Evolutionary conservation across 2,113 vertebrate species (phyloP).

Genomic region (Xerus inauris): DNA sequence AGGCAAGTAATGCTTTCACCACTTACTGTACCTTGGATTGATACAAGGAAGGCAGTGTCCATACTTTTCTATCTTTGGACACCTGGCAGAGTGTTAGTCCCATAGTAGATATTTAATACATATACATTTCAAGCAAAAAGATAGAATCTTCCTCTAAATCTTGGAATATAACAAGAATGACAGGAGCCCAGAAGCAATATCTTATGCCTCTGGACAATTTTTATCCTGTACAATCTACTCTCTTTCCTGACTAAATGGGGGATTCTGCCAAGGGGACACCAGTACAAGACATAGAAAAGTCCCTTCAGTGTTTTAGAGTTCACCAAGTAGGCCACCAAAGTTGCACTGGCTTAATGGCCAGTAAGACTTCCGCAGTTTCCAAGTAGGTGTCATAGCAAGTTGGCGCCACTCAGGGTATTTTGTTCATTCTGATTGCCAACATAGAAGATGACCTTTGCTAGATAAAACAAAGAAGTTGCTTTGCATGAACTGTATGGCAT

Average conservation of each 20-base stretch:
- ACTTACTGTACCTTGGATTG: not conserved
- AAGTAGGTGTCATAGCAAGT: not conserved
- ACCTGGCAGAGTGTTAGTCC: not conserved
- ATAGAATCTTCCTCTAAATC: not conserved
- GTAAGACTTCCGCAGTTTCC: not conserved
- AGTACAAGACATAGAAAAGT: not conserved
- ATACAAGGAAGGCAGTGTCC: not conserved
- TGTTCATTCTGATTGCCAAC: not conserved
- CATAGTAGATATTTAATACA: not conserved
- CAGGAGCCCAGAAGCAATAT: not conserved
- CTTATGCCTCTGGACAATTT: not conserved
- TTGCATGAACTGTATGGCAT: not conserved
- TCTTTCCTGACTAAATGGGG: not conserved
- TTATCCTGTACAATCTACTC: not conserved
- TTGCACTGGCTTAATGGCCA: not conserved
- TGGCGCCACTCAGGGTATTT: not conserved
- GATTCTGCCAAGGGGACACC: not conserved
- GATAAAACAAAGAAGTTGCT: slow-evolving; percentile 36
- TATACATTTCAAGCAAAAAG: not conserved
- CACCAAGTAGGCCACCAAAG: not conserved
- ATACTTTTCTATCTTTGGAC: not conserved
- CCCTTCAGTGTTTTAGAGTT: not conserved
- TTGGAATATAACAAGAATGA: not conserved
- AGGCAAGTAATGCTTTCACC: not conserved
- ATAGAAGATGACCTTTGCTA: slow-evolving; percentile 8